phyloP scores from a whole-genome alignment of 2,888 invertebrate species.

The Diplazon laetatorius region DNA sequence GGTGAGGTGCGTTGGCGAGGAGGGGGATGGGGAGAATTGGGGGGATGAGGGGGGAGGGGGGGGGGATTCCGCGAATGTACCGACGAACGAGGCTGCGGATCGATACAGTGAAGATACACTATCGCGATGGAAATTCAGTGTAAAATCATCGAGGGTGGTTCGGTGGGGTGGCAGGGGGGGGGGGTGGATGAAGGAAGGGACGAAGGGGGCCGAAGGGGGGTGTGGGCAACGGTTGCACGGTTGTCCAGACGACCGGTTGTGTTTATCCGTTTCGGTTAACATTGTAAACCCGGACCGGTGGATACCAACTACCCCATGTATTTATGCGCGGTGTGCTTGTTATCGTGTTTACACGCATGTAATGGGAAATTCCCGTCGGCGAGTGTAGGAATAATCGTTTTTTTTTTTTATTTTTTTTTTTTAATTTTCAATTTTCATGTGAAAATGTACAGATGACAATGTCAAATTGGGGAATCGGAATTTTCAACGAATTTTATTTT shows the following conservation, averaged over 20 bases:
- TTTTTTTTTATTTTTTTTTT: too few species aligned
- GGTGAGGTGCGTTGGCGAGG: too few species aligned
- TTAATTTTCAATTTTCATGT: constrained; percentile 14
- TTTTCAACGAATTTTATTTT: too few species aligned
- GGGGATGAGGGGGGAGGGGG: background rate
- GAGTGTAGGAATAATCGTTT: constrained; percentile 11
- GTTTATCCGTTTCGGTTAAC: constrained; percentile 40
- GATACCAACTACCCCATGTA: constrained; percentile 29
- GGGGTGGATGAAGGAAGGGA: too few species aligned
- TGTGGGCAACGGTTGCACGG: constrained; percentile 3
- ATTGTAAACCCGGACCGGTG: constrained; percentile 14
- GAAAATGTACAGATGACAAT: constrained; percentile 18
- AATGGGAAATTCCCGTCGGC: constrained; percentile 28
- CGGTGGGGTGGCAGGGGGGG: background rate
- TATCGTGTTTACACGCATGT: constrained; percentile 40
- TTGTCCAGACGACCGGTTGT: constrained; percentile 27
- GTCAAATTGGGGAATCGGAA: too few species aligned
- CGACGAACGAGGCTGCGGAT: constrained; percentile 10
- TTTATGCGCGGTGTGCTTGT: constrained; percentile 17
- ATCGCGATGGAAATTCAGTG: constrained; percentile 32
- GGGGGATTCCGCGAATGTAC: constrained; percentile 32
- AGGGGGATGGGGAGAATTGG: background rate
- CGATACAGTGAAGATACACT: constrained; percentile 38
- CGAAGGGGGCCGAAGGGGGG: too few species aligned
- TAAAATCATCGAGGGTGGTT: constrained; percentile 26